Base-by-base conservation (phyloP, 2,113 vertebrate species). In the Furnarius figulus region DNA sequence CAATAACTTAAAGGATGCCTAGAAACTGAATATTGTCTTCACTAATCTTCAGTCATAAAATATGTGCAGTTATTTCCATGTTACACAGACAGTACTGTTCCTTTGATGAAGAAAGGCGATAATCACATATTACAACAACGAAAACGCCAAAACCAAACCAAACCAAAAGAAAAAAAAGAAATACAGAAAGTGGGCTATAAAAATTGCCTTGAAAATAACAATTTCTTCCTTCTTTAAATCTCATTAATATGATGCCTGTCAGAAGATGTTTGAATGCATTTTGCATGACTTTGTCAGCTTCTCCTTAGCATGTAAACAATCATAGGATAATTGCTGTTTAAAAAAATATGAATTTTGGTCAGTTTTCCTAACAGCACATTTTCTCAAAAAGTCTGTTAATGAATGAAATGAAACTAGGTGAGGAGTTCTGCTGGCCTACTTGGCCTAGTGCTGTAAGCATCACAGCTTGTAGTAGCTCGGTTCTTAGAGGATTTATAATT, bases 11-110 rank as follows among this genome's bases (percentile, higher is more conserved):
- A 96, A 90, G 61, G 87, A 44, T 91, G 61, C 66, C 86, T 50
- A 63, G 85, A 96, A 88, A n/a, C 31, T 75, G 47, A 30, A 37
- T 78, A 39, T 63, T 95, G 90, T 87, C 72, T 86, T 91, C 59
- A 59, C 40, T 74, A 89, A 94, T 82, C 83, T 89, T 87, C 42
- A 91, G 94, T 85, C 82, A 39, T 82, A 90, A 92, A 96, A 87
- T 75, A 20, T 47, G 18, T 66, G 65, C 89, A 91, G 53, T 85
- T 88, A 44, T 94, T 93, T 93, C 42, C 5, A 2, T 77, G 71
- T 85, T 93, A 23, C 50, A 59, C 14, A 75, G 87, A 87, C 58
- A 77, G 31, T 84, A 49, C 66, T 22, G 6, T 78, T 96, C 61
- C 85, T 86, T 74, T 77, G 86, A 95, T 88, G 42, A 96, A 71